Evolutionary conservation across 2,113 vertebrate genomes (phyloP).

Genomic region (Nettapus auritus): DNA sequence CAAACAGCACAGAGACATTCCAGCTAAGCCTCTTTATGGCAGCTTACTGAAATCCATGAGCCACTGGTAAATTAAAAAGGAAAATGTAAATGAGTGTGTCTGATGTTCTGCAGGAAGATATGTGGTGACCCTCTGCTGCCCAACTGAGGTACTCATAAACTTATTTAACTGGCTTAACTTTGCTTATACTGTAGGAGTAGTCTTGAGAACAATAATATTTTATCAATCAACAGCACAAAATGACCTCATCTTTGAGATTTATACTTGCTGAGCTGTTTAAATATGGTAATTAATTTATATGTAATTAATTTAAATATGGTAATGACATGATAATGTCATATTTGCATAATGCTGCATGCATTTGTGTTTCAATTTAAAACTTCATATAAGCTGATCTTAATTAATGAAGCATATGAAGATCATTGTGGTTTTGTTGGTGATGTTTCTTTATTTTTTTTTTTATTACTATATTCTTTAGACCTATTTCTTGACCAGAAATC

Average conservation of each 20-base stretch:
- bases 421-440: not conserved
- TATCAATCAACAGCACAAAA: not conserved
- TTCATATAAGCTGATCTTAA: not conserved
- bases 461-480: not conserved
- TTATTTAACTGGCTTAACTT: not conserved
- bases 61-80: not conserved
- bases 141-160: fast-evolving
- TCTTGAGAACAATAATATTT: not conserved
- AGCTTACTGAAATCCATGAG: not conserved
- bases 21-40: not conserved
- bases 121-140: fast-evolving
- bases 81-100: not conserved
- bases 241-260: not conserved
- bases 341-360: not conserved
- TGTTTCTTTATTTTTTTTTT: not conserved
- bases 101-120: not conserved
- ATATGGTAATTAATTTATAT: not conserved
- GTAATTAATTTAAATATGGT: not conserved
- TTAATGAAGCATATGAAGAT: not conserved
- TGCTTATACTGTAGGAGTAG: not conserved
- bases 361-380: not conserved
- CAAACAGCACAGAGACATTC: not conserved
- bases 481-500: not conserved
- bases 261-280: not conserved
- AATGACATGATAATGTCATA: not conserved